Evolutionary conservation across 35 echinoderm and acorn worm genomes (phyloP).

Genomic region (Lytechinus pictus): DNA sequence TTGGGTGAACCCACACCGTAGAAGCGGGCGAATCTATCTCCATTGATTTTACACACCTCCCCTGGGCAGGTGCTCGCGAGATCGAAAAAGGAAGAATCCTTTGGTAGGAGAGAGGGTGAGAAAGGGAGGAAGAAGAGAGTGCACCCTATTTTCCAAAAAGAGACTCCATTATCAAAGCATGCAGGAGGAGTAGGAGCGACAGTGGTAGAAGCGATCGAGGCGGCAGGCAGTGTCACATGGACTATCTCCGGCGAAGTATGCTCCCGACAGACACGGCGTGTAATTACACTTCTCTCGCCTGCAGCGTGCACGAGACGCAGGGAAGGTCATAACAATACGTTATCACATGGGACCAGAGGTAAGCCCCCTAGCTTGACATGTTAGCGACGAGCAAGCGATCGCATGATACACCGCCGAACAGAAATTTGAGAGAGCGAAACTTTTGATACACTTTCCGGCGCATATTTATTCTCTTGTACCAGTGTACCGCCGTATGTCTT

Average conservation of each 20-base stretch:
- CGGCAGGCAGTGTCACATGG: not conserved
- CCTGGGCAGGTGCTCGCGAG: constrained; percentile 14
- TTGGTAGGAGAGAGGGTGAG: not conserved
- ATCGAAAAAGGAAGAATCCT: not conserved
- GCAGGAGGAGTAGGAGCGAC: not conserved
- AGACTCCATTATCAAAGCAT: not conserved
- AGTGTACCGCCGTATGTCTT: not conserved
- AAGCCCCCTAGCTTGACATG: constrained; percentile 25
- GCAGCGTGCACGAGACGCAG: not conserved
- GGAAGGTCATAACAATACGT: constrained; percentile 31
- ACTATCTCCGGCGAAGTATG: constrained; percentile 12
- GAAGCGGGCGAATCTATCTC: constrained; percentile 20
- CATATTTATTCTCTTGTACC: not conserved
- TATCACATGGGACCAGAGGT: constrained; percentile 25
- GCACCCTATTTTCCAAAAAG: not conserved
- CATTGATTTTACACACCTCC: constrained; percentile 38
- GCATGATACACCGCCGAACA: not conserved
- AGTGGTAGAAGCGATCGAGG: constrained; percentile 8
- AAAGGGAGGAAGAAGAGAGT: not conserved
- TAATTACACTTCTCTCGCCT: constrained; percentile 39
- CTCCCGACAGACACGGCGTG: constrained; percentile 32
- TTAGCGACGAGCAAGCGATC: not conserved
- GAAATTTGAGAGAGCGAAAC: not conserved
- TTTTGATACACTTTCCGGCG: constrained; percentile 20
- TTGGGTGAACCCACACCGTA: not conserved